Evolutionary conservation across 2,113 vertebrate genomes (phyloP).

Genomic region (Tympanuchus pallidicinctus): DNA sequence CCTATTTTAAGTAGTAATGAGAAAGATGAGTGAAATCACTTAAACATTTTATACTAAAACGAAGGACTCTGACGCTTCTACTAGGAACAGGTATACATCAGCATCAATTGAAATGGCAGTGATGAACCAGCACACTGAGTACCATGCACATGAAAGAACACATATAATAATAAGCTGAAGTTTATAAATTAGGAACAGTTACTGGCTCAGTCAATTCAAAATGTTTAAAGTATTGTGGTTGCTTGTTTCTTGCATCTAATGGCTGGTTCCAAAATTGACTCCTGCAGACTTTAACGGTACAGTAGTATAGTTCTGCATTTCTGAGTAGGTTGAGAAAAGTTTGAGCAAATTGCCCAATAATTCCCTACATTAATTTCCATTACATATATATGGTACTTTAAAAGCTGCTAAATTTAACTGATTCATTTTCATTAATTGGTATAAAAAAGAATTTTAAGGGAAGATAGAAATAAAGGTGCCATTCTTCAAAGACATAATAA

Average conservation of each 20-base stretch:
- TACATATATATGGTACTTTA: background rate
- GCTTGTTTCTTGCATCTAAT: background rate
- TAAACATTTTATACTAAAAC: background rate
- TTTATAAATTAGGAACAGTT: background rate
- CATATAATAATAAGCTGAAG: background rate
- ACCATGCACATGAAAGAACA: background rate
- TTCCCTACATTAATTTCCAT: background rate
- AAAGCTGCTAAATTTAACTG: background rate
- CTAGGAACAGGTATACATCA: background rate
- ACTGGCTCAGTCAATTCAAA: background rate
- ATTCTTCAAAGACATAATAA: background rate
- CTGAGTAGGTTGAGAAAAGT: background rate
- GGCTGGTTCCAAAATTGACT: background rate
- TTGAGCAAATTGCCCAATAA: background rate
- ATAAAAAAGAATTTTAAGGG: background rate
- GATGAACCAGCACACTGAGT: background rate
- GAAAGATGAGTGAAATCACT: background rate
- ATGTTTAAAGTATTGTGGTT: background rate
- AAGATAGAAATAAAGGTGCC: background rate
- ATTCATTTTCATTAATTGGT: background rate
- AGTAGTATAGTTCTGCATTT: background rate
- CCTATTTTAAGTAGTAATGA: background rate
- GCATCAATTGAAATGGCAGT: background rate
- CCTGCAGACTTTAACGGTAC: background rate
- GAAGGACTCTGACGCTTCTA: background rate